phyloP scores from a whole-genome alignment of 2,888 invertebrate species.

The Leucoma salicis region DNA sequence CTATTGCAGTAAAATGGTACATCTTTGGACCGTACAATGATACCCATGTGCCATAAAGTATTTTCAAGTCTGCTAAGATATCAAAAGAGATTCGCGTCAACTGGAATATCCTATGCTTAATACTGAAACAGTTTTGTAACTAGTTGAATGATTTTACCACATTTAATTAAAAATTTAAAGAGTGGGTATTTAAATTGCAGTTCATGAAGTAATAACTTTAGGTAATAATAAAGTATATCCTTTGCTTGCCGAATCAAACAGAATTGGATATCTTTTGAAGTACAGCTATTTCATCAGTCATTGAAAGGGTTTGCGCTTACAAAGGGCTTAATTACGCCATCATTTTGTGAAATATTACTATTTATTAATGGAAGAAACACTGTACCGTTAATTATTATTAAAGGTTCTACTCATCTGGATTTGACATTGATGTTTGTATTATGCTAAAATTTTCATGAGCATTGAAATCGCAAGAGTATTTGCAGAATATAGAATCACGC shows the following conservation, averaged over 20 bases:
- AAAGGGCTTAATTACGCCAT: conserved; percentile 11
- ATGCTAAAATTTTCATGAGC: no score
- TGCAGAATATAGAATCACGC: no score
- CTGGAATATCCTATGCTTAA: no score
- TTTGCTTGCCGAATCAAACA: background rate
- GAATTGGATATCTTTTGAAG: conserved; percentile 5
- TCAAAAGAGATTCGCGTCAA: no score
- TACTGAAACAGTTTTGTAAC: no score
- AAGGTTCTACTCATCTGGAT: conserved; percentile 1
- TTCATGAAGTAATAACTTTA: background rate
- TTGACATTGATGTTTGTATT: conserved; percentile 13
- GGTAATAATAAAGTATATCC: background rate
- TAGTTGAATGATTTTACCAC: no score
- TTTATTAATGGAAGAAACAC: conserved; percentile 5
- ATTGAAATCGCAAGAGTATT: no score
- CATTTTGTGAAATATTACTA: conserved; percentile 10
- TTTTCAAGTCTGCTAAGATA: no score
- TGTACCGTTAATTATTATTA: conserved; percentile 3
- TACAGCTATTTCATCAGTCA: conserved; percentile 2
- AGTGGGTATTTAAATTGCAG: background rate
- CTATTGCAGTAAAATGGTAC: no score
- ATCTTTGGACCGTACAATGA: no score
- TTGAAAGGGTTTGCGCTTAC: background rate
- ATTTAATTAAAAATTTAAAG: no score
- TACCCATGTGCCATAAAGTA: no score